Conservation (phyloP, 1,140 invertebrate species). For the Bathynomus jamesi region DNA sequence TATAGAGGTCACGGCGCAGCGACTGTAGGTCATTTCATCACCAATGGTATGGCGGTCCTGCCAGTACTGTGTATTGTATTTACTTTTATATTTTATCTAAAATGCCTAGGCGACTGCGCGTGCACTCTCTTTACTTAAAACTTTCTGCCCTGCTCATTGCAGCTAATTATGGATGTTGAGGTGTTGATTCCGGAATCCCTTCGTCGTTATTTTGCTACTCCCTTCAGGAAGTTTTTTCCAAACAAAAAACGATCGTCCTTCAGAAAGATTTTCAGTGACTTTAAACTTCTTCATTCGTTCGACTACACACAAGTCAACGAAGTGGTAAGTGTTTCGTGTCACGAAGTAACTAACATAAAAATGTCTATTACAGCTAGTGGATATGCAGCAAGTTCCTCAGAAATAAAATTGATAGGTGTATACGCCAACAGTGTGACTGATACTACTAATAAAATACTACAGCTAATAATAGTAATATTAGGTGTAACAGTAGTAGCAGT, state of each 20-base stretch:
- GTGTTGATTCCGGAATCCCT: constrained; percentile 44
- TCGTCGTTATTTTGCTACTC: constrained; percentile 41
- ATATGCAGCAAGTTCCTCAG: too few relatives aligned
- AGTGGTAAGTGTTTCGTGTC: not conserved
- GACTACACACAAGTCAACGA: constrained; percentile 7
- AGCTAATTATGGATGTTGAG: constrained; percentile 48
- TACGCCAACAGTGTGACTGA: too few relatives aligned
- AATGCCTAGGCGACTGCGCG: not conserved
- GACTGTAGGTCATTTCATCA: not conserved
- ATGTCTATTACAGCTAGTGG: too few relatives aligned
- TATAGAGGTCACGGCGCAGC: not conserved
- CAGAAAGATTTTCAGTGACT: constrained; percentile 22
- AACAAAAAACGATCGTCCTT: constrained; percentile 38
- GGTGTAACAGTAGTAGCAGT: too few relatives aligned
- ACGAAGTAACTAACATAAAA: too few relatives aligned
- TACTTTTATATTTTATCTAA: not conserved
- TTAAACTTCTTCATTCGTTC: constrained; percentile 26
- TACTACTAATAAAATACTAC: too few relatives aligned
- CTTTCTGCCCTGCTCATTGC: constrained; percentile 9
- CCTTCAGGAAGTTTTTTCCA: constrained; percentile 42
- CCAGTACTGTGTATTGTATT: not conserved
- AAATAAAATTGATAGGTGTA: too few relatives aligned
- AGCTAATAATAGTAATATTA: too few relatives aligned
- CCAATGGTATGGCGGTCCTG: not conserved
- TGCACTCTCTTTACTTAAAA: not conserved